Percentiles rank a stretch among this genome's conserved stretches.
These are phyloP conservation scores for Pseudomugil gertrudae DNA, from an alignment of 2,797 vertebrate species.

Conservation along the genomic window DNA sequence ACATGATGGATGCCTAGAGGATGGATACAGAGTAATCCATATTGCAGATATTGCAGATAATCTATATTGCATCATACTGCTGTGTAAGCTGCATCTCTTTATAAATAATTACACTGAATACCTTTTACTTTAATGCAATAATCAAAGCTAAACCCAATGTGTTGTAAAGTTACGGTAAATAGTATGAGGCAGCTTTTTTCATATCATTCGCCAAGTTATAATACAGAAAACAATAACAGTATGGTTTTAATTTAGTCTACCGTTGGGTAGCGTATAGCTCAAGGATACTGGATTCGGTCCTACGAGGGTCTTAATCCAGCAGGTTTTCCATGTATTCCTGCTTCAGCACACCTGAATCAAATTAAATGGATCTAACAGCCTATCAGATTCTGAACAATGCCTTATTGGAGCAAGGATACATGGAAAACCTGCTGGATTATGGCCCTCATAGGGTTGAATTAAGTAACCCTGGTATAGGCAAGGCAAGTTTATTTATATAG, in stretches of 20 bases:
- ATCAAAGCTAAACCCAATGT: slow-evolving; percentile 24
- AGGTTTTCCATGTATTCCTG: too few relatives aligned
- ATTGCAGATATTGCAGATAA: too few relatives aligned
- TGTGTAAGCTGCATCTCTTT: slow-evolving; percentile 23
- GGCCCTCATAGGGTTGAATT: too few relatives aligned
- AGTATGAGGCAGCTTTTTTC: slow-evolving; percentile 18
- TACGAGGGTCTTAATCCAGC: too few relatives aligned
- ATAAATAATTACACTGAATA: slow-evolving; percentile 12
- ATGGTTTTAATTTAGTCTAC: slow-evolving; percentile 15
- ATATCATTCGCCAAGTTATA: slow-evolving; percentile 32
- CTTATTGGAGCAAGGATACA: too few relatives aligned
- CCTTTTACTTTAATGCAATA: slow-evolving; percentile 39
- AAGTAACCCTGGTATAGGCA: too few relatives aligned
- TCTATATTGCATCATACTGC: slow-evolving; percentile 25
- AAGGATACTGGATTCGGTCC: too few relatives aligned
- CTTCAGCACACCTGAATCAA: too few relatives aligned
- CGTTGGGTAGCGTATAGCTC: slow-evolving; percentile 17
- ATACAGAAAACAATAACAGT: slow-evolving; percentile 22
- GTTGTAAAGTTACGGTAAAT: slow-evolving; percentile 25
- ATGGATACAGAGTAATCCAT: background rate
- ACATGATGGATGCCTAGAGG: slow-evolving; percentile 3
- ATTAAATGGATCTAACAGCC: too few relatives aligned
- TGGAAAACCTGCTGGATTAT: too few relatives aligned
- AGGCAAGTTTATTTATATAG: too few relatives aligned
- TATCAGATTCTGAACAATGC: too few relatives aligned